Conservation (phyloP, 23 tunicate species). For the Styela clava region DNA sequence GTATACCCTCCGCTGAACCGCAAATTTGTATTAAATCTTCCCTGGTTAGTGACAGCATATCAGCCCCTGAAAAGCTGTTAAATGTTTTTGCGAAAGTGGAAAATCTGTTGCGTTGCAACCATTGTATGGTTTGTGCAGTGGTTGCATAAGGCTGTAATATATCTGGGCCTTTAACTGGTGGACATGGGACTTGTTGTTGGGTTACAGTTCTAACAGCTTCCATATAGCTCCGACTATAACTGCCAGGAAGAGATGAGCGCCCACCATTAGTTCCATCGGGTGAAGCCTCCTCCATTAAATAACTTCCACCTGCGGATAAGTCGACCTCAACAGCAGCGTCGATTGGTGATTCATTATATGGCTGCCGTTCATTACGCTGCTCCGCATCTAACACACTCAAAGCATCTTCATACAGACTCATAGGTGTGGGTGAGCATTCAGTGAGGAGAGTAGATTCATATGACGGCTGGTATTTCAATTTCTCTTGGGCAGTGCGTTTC, state of each 20-base stretch:
- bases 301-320: not conserved
- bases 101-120: conserved; percentile 84
- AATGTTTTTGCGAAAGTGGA: conserved; percentile 51
- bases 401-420: conserved; percentile 1
- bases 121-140: conserved; percentile 57
- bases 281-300: conserved; percentile 19
- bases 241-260: not conserved
- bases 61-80: conserved; percentile 61
- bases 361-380: not conserved
- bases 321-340: conserved; percentile 38
- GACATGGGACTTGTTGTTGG: not conserved
- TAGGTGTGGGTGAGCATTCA: conserved; percentile 58
- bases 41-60: conserved; percentile 70
- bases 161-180: not conserved
- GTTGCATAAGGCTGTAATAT: conserved; percentile 34
- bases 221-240: not conserved
- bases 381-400: not conserved
- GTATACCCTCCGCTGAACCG: conserved; percentile 83
- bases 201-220: not conserved
- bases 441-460: conserved; percentile 78
- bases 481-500: conserved; percentile 68
- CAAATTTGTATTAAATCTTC: conserved; percentile 90
- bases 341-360: not conserved
- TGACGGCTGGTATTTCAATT: conserved; percentile 86
- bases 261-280: not conserved